A percentile compares a stretch with the other conserved stretches of the same genome.
These are phyloP conservation scores for Athalia rosae DNA, from an alignment of 2,888 invertebrate species.

Conservation along the genomic window DNA sequence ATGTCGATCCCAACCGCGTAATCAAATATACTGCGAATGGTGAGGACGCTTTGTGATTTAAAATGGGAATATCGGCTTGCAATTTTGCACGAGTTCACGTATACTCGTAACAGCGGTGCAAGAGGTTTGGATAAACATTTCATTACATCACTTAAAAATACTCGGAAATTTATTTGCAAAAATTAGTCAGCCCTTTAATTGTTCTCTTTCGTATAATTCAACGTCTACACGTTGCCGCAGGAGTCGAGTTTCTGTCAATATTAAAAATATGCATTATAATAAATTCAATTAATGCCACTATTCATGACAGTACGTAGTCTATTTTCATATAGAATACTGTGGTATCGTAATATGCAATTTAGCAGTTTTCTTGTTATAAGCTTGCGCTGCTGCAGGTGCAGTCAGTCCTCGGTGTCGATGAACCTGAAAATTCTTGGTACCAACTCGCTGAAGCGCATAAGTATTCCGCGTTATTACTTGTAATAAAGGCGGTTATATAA, in stretches of 20 bases:
- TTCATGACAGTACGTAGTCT: no score
- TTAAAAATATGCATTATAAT: not conserved
- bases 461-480: not conserved
- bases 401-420: constrained; percentile 35
- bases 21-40: no score
- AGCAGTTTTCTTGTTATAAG: constrained; percentile 27
- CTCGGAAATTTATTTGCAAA: constrained; percentile 3
- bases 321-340: not conserved
- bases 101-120: no score
- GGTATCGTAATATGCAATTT: constrained; percentile 29
- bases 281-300: not conserved
- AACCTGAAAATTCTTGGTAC: constrained; percentile 40
- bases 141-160: not conserved
- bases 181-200: constrained; percentile 28
- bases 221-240: no score
- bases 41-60: no score
- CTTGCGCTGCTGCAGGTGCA: constrained; percentile 27
- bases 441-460: constrained; percentile 31
- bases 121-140: no score
- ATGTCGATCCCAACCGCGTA: no score
- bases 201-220: not conserved
- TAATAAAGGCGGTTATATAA: constrained; percentile 22
- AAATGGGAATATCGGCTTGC: no score
- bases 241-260: not conserved
- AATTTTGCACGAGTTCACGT: no score